Base-by-base conservation (phyloP, 2,888 invertebrate genomes). In the Theodoxus fluviatilis region DNA sequence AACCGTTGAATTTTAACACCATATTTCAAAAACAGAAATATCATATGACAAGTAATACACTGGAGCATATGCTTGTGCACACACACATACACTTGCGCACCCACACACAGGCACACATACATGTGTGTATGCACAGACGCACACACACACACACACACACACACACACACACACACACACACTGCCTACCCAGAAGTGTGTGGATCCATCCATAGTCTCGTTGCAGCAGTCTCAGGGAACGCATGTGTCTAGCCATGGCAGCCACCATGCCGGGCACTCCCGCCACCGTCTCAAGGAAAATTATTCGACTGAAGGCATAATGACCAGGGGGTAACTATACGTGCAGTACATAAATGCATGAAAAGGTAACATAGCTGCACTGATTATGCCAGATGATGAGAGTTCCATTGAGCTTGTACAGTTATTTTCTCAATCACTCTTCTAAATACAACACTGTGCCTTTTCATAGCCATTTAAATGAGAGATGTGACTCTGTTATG, bases 191-290 rank as follows among this genome's bases (percentile, higher is more conserved):
- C 65, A 86, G 69, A 0, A 86, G 74, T 7, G 86, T 87, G 71
- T 86, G 86, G 40, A 87, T 87, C 87, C 87, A 87, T 1, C 86
- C 87, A 67, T 84, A 81, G 71, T 87, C 87, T 37, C 86, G 73
- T 74, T 83, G 77, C 80, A 87, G 72, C 28, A 81, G 70, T 40
- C 86, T 65, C 43, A 87, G 72, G 1, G 85, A 86, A 66, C 82
- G 79, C 66, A 87, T 75, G 78, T 86, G 87, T 28, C 86, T 73
- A 67, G 81, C 79, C 86, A 87, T 87, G 40, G 85, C 87, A 3
- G 84, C 86, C 43, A 86, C 85, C 86, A 87, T 86, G 0, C 86
- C 87, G 6, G 85, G 85, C 7, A 86, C 85, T 2, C 83, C 85
- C 12, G 86, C 87, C 28, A 87, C 84, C 0, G 86, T 85, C 73